Conservation (phyloP, 2,888 invertebrate genomes). For the Lasioglossum zephyrum region DNA sequence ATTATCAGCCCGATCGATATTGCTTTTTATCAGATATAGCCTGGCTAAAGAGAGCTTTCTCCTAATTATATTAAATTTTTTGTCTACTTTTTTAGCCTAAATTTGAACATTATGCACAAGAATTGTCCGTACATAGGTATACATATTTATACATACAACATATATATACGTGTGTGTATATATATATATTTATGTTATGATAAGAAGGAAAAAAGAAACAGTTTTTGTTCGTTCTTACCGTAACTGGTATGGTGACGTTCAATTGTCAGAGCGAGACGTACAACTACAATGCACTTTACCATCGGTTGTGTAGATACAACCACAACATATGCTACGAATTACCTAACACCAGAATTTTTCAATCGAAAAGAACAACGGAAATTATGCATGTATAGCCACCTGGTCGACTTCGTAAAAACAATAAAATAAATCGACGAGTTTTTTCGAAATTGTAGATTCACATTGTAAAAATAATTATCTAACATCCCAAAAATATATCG, state of each 20-base stretch:
- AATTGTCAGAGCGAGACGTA: background rate
- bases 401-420: background rate
- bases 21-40: too few relatives aligned
- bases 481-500: conserved; percentile 30
- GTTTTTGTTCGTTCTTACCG: background rate
- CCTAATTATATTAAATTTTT: too few relatives aligned
- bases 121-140: background rate
- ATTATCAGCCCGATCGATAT: too few relatives aligned
- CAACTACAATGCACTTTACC: background rate
- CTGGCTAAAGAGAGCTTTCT: too few relatives aligned
- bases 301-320: background rate
- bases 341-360: background rate
- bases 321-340: background rate
- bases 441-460: background rate
- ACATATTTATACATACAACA: too few relatives aligned
- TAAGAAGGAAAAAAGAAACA: background rate
- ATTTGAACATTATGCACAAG: background rate
- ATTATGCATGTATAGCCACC: background rate
- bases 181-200: background rate
- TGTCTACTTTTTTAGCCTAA: background rate
- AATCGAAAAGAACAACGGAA: background rate
- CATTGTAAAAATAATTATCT: background rate
- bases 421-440: background rate
- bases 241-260: background rate
- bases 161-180: too few relatives aligned